Evolutionary conservation across 2,888 invertebrate genomes (phyloP).

Genomic region (Liopterus haemorrhoidalis): DNA sequence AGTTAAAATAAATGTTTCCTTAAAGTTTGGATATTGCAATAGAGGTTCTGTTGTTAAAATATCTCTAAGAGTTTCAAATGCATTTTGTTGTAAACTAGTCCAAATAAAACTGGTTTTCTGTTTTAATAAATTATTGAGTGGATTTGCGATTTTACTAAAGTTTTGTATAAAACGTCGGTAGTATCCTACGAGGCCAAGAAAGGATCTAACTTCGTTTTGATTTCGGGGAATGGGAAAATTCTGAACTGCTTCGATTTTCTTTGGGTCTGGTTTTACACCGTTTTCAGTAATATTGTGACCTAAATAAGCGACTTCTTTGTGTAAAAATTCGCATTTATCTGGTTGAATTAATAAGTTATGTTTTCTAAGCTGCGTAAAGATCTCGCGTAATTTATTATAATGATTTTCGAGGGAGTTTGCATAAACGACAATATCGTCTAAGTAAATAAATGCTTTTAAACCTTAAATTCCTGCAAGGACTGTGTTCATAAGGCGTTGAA

Average conservation of each 20-base stretch:
- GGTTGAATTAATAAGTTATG: conserved; percentile 22
- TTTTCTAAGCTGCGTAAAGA: conserved; percentile 24
- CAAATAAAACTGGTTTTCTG: conserved; percentile 12
- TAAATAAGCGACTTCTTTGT: conserved; percentile 31
- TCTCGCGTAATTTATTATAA: conserved; percentile 15
- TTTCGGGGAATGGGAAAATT: not conserved
- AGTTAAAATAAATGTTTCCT: conserved; percentile 30
- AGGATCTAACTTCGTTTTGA: not conserved
- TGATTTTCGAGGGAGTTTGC: conserved; percentile 28
- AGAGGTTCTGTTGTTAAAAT: conserved; percentile 21
- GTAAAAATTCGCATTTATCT: conserved; percentile 24
- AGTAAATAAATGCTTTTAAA: conserved; percentile 35
- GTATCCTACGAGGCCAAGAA: not conserved
- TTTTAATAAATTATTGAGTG: conserved; percentile 14
- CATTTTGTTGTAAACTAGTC: conserved; percentile 34
- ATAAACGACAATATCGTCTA: conserved; percentile 38
- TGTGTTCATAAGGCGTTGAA: conserved; percentile 40
- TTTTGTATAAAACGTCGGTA: conserved; percentile 14
- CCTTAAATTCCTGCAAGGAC: conserved; percentile 37
- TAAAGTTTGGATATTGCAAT: conserved; percentile 25
- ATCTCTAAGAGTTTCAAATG: conserved; percentile 33
- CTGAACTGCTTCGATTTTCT: not conserved
- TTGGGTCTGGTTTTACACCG: not conserved
- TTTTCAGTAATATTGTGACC: conserved; percentile 28
- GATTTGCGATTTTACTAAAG: conserved; percentile 16